phyloP scores from a whole-genome alignment of 2,113 vertebrate species.

The Syngnathus scovelli region DNA sequence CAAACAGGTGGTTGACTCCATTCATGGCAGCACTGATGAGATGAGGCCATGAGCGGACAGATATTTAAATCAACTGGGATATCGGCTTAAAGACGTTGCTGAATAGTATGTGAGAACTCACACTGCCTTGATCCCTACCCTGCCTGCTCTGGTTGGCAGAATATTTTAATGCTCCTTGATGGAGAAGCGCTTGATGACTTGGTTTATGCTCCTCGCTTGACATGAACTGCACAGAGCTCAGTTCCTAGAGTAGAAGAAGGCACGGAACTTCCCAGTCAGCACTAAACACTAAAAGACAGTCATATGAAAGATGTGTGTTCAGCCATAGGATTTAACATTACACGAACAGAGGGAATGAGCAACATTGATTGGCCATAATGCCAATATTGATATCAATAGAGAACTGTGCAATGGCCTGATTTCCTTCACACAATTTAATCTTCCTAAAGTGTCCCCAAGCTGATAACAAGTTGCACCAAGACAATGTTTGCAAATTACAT shows the following conservation, averaged over 20 bases:
- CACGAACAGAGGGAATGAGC: constrained; percentile 49
- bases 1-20: constrained; percentile 61
- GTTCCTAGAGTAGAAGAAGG: constrained; percentile 59
- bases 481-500: constrained; percentile 55
- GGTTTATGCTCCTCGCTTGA: constrained; percentile 48
- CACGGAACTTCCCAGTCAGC: constrained; percentile 62
- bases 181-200: constrained; percentile 53
- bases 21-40: constrained; percentile 45
- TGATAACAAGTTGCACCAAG: constrained; percentile 54
- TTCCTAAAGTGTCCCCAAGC: constrained; percentile 54
- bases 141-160: constrained; percentile 51
- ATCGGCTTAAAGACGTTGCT: constrained; percentile 44
- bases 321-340: constrained; percentile 47
- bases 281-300: constrained; percentile 50
- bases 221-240: constrained; percentile 52
- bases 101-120: constrained; percentile 34
- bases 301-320: constrained; percentile 49
- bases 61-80: constrained; percentile 53
- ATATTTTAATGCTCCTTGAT: constrained; percentile 51
- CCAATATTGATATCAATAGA: constrained; percentile 64
- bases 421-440: constrained; percentile 55
- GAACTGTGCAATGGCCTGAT: constrained; percentile 51
- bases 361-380: constrained; percentile 39
- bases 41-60: constrained; percentile 46
- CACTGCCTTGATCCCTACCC: constrained; percentile 45